These are phyloP conservation scores for Hyles euphorbiae DNA, from an alignment of 1,140 invertebrate species.

Conservation along the genomic window DNA sequence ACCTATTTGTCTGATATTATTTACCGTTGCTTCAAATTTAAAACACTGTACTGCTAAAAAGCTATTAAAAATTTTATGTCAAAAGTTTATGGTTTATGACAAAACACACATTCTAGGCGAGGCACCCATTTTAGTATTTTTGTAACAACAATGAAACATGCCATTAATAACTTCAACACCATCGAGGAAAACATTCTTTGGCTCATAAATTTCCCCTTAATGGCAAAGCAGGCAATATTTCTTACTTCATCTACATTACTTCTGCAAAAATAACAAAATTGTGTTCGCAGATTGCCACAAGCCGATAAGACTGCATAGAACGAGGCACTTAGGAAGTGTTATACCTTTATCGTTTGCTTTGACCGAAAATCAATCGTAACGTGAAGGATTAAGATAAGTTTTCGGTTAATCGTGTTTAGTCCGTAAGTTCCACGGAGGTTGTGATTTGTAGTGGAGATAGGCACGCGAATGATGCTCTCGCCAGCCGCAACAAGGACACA, in stretches of 20 bases:
- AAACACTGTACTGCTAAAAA: background rate
- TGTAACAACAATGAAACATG: conserved; percentile 19
- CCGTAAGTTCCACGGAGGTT: conserved; percentile 33
- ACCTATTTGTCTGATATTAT: background rate
- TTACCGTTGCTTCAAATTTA: background rate
- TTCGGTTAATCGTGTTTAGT: conserved; percentile 28
- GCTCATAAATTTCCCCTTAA: conserved; percentile 44
- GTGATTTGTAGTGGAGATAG: conserved; percentile 50
- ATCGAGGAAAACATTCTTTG: conserved; percentile 32
- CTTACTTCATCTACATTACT: conserved; percentile 55
- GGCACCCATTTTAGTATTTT: conserved; percentile 15
- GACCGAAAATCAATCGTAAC: conserved; percentile 43
- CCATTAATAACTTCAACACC: conserved; percentile 53
- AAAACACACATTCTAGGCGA: background rate
- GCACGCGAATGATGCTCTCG: conserved; percentile 45
- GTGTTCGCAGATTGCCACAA: conserved; percentile 45
- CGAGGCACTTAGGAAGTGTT: conserved; percentile 35
- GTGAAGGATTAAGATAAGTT: conserved; percentile 31
- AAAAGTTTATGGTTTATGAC: background rate
- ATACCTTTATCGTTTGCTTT: conserved; percentile 39
- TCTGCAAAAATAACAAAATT: conserved; percentile 62
- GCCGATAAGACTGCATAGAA: conserved; percentile 55
- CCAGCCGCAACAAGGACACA: conserved; percentile 38
- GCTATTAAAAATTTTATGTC: background rate
- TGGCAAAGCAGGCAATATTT: conserved; percentile 48